Evolutionary conservation across 1,140 invertebrate species (phyloP), one percentile per base, ranked within the genome.

Genomic region (Babylonia areolata): DNA sequence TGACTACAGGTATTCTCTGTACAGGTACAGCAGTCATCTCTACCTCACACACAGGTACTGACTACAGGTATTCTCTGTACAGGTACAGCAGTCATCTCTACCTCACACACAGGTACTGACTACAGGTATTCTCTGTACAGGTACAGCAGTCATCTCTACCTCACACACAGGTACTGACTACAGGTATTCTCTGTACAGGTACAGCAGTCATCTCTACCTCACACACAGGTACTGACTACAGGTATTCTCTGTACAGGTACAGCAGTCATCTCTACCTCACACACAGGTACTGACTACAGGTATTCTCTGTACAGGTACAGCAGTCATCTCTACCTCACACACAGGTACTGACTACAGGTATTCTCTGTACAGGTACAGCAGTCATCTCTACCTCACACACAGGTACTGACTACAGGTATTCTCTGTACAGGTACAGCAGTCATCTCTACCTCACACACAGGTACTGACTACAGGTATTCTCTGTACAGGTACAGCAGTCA

Each of bases 381-480:
- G n/a, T n/a, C n/a, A n/a, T n/a, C n/a, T n/a, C n/a, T n/a, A 69
- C 6, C 6, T 9, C 6, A 28, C 15, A 20, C 86, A 94, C 98
- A 99, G 2, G 95, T 95, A 0, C 98, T 78, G 97, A 95, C 89
- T 98, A 79, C 40, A 86, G 97, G 90, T 98, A 99, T 93, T 99
- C 98, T 98, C 97, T 3, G 96, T 93, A 90, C 88, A 64, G 58
- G 58, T 64, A 64, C 3, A 20, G n/a, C n/a, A n/a, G n/a, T n/a
- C n/a, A n/a, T n/a, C n/a, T n/a, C n/a, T n/a, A 69, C 6, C 6
- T 9, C 6, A 28, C 15, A 20, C 86, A 94, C 98, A 99, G 2
- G 95, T 95, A 0, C 98, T 78, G 97, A 95, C 89, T 98, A 79
- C 40, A 86, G 97, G 90, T 98, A 99, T 93, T 99, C 98, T 98